These are phyloP conservation scores for Macrocentrus cingulum DNA, from an alignment of 1,140 invertebrate genomes.

Conservation along the genomic window DNA sequence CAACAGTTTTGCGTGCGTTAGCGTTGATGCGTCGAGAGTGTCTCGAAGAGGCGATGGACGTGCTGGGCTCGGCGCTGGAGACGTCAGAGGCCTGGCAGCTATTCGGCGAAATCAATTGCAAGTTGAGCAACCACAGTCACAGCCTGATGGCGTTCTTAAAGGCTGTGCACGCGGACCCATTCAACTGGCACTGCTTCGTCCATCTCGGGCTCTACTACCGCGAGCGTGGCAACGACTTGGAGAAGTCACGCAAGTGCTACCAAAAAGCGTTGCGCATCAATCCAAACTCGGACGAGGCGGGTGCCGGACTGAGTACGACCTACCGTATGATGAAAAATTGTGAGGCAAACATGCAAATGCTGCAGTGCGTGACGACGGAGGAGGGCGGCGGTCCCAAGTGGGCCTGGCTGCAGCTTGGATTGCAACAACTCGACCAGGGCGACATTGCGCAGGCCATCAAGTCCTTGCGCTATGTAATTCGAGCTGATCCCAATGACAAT, in stretches of 20 bases:
- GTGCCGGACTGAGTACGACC: constrained; percentile 73
- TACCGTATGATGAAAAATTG: constrained; percentile 69
- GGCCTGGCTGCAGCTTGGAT: constrained; percentile 79
- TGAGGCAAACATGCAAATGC: constrained; percentile 70
- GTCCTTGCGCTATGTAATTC: constrained; percentile 74
- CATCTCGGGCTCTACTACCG: constrained; percentile 77
- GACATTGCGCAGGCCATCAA: constrained; percentile 74
- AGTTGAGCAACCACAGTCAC: constrained; percentile 64
- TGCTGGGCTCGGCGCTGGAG: constrained; percentile 57
- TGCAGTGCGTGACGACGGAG: constrained; percentile 62
- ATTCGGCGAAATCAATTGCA: constrained; percentile 69
- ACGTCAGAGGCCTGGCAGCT: constrained; percentile 64
- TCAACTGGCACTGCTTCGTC: constrained; percentile 72
- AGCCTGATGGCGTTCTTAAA: constrained; percentile 69
- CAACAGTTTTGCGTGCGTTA: constrained; percentile 41
- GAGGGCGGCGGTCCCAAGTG: constrained; percentile 66
- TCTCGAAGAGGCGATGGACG: constrained; percentile 60
- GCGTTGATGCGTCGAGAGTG: constrained; percentile 55
- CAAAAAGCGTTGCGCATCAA: constrained; percentile 80
- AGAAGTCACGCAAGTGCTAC: constrained; percentile 77
- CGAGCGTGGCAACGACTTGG: constrained; percentile 61
- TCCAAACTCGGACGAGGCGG: constrained; percentile 65
- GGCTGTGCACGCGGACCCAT: constrained; percentile 73
- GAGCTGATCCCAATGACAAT: constrained; percentile 70
- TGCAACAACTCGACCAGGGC: constrained; percentile 72